Evolutionary conservation across 2,113 vertebrate species (phyloP), one percentile per base, ranked within the genome.

Genomic region (Daubentonia madagascariensis): DNA sequence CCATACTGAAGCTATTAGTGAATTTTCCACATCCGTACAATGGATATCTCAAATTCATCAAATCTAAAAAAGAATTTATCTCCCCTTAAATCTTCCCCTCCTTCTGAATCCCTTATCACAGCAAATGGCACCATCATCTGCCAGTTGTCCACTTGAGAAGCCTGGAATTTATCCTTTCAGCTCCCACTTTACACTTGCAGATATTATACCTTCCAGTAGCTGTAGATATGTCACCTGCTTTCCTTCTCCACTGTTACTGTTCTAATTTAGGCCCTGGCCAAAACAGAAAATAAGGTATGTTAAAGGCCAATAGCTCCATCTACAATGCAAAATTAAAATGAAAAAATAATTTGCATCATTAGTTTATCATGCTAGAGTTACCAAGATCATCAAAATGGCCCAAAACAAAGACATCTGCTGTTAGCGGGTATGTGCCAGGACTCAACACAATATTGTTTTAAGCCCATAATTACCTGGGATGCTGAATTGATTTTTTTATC

Each of bases 371-470:
- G 80, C 45, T 96, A 85, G 90, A 98, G 93, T 85, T 98, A 85
- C 95, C 61, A 70, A 98, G 86, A 91, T 97, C 75, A 96, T 97
- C 96, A 85, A 89, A 96, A 91, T 2, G 0, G 68, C 94, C 90
- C 97, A 96, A 98, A 97, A 98, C 89, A 98, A 98, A 98, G 94
- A 97, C 98, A 97, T 98, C 68, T 25, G 94, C 86, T 98, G 73
- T 96, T 97, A 95, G 67, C 52, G 84, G 96, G 88, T 83, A 87
- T 92, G 32, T 96, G 95, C 97, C 97, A 98, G 96, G 94, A 96
- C 65, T 97, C 95, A 98, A 96, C 45, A 91, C 28, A 76, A 96
- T 97, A 98, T 97, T 98, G 96, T 98, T 98, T 98, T 98, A 98
- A 98, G 93, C 96, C 89, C 93, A 98, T 95, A 97, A 98, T 98